phyloP scores from a whole-genome alignment of 2,888 invertebrate species.

The Myathropa florea region DNA sequence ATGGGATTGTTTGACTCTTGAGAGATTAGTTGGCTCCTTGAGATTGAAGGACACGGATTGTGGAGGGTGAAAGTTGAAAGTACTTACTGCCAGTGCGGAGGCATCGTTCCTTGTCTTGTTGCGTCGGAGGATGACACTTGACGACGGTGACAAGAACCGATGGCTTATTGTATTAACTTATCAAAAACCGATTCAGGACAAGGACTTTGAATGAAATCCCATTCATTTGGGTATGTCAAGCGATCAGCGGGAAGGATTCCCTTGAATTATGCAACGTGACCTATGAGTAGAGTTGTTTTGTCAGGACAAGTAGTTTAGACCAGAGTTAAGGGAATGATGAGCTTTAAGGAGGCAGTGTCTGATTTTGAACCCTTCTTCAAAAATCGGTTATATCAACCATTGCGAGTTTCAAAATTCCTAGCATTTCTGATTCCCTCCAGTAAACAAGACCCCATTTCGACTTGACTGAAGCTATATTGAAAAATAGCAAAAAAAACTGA shows the following conservation, averaged over 20 bases:
- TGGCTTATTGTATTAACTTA: not conserved
- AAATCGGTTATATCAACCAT: too few relatives aligned
- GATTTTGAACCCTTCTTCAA: too few relatives aligned
- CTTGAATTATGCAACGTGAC: not conserved
- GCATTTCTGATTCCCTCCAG: too few relatives aligned
- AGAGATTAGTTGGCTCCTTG: not conserved
- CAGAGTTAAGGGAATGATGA: too few relatives aligned
- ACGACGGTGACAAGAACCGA: not conserved
- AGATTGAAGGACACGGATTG: not conserved
- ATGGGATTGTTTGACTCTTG: not conserved
- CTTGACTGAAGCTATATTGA: too few relatives aligned
- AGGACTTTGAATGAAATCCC: not conserved
- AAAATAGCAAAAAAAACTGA: too few relatives aligned
- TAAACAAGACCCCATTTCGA: too few relatives aligned
- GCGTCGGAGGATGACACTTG: not conserved
- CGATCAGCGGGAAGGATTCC: not conserved
- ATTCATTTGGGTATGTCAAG: not conserved
- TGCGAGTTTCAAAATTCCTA: too few relatives aligned
- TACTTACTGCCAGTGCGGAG: not conserved
- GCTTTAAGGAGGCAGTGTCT: too few relatives aligned
- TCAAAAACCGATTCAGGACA: not conserved
- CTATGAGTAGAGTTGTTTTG: too few relatives aligned
- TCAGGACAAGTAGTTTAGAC: too few relatives aligned
- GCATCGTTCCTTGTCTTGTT: too few relatives aligned
- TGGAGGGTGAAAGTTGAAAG: not conserved